These are phyloP conservation scores for Tor tambroides DNA, from an alignment of 2,113 vertebrate genomes.

Conservation along the genomic window DNA sequence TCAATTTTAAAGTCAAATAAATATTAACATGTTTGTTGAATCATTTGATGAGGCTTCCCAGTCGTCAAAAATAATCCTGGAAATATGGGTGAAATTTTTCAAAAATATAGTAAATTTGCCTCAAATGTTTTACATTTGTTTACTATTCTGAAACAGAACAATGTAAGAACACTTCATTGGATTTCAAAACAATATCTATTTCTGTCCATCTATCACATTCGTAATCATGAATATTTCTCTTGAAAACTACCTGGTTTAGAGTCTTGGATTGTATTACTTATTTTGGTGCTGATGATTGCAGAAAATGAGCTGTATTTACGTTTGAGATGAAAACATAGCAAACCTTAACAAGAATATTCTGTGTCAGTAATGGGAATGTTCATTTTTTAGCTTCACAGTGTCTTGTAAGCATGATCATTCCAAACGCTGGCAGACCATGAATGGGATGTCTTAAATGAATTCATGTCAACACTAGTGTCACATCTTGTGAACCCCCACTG, in stretches of 20 bases:
- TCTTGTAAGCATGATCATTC: constrained; percentile 34
- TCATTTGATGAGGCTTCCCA: constrained; percentile 18
- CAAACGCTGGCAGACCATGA: not conserved
- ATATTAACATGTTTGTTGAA: constrained; percentile 4
- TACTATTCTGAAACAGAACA: not conserved
- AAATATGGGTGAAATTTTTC: not conserved
- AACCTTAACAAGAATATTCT: not conserved
- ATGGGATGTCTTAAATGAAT: not conserved
- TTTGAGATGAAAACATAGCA: constrained; percentile 1
- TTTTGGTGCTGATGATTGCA: constrained; percentile 36
- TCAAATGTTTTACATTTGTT: not conserved
- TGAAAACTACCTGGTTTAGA: not conserved
- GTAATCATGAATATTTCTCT: not conserved
- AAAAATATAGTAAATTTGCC: not conserved
- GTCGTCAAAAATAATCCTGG: not conserved
- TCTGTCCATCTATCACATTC: not conserved
- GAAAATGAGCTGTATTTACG: not conserved
- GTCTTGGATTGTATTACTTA: constrained; percentile 16
- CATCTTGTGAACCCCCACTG: constrained; percentile 8
- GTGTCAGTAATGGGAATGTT: not conserved
- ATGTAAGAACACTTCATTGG: not conserved
- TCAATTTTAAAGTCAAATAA: constrained; percentile 34
- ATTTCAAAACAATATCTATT: not conserved
- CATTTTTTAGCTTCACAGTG: not conserved
- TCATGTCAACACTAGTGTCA: not conserved